Base-by-base conservation (phyloP, 2,888 invertebrate species). In the Argyresthia goedartella region DNA sequence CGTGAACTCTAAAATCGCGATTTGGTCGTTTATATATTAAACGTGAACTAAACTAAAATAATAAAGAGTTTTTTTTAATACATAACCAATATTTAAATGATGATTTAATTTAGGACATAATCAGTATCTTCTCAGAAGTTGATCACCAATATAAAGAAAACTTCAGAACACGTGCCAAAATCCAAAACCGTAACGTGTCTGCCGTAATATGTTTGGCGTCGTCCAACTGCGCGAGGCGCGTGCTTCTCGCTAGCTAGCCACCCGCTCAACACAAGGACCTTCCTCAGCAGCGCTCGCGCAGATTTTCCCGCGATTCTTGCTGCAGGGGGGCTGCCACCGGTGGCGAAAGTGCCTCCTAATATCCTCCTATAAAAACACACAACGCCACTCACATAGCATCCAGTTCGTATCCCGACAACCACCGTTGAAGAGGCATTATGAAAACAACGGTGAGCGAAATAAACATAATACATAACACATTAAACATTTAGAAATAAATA, bases 361-460 rank as follows among this genome's bases (percentile, higher is more conserved):
- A 84, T 76, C 77, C 78, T 81, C 77, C 80, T 86, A 86, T 86
- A 86, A 81, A 86, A 79, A 81, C 82, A 71, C 78, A 73, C 72
- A 71, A 68, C 81, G 68, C 76, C 59, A 65, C 61, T 61, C 64
- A 60, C 60, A 67, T 62, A 61, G 72, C 73, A 86, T 85, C 86
- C 85, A 86, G 86, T 86, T 71, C 80, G 71, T 75, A 69, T 84
- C 85, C 86, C 76, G 79, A 72, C 76, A 73, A 75, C 74, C 78
- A 81, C 74, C 76, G 70, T 74, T 69, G 76, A 73, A 80, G 84
- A 84, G 81, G 79, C 82, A 82, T 67, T 61, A 85, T 85, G 85
- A 85, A 74, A 76, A 80, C 60, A 70, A 66, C 84, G 84, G 85
- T 85, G 85, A 85, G 86, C 84, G 39, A 52, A 50, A 35, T n/a